Base-by-base conservation (phyloP, 1,140 invertebrate species). In the Trichoplusia ni region DNA sequence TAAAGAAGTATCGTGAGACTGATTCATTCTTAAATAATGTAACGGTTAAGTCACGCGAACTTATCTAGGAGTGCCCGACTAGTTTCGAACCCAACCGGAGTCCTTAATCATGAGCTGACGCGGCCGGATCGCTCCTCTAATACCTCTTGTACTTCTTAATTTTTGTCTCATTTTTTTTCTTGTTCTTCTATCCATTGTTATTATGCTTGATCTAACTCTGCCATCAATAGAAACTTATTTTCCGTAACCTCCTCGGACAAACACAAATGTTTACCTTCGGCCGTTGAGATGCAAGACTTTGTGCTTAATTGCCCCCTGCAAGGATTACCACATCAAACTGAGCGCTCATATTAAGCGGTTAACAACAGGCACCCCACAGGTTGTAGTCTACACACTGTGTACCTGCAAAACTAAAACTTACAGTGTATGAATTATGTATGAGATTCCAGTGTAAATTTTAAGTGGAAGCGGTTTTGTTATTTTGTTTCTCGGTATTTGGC, bases 361-460 rank as follows among this genome's bases (percentile, higher is more conserved):
- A 54, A 54, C 53, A 27, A 58, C 63, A 56, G 38, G 37, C 25
- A 37, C 25, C 49, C 31, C 63, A 72, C 69, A 64, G 66, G 67
- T 44, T 58, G 23, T 9, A 44, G 47, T 68, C 54, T 66, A 58
- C n/a, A n/a, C n/a, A n/a, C n/a, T 59, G 27, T 18, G 38, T 69
- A 73, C 71, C 67, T 67, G 64, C 49, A 67, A 64, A 70, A 70
- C 67, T 73, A 67, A 73, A 73, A 70, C 68, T 73, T 73, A 53
- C 63, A 62, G 56, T 46, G 11, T 37, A 21, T 65, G 71, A 69
- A 73, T 73, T 67, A 70, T 70, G 37, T 64, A 73, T 73, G 59
- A 63, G 31, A 6, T 18, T 7, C 9, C 23, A 58, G 61, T 51
- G 19, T 31, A 67, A 66, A 25, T 51, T 7, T 29, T 27, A 25